Evolutionary conservation across 2,113 vertebrate genomes (phyloP), one percentile per base, ranked within the genome.

Genomic region (Emydura subglobosa): DNA sequence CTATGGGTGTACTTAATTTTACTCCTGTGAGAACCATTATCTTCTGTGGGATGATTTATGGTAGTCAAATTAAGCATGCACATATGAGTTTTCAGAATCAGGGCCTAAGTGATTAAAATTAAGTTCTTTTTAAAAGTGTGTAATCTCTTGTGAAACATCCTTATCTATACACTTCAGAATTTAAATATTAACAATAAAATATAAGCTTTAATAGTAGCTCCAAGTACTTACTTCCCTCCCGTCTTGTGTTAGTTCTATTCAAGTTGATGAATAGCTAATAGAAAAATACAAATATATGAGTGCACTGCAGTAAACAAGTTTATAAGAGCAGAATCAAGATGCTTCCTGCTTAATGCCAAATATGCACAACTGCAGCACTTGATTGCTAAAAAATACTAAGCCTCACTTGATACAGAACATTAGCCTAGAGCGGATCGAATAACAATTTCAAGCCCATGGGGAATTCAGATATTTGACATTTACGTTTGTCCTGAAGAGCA

Each of bases 171-270:
- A 39, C 84, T 92, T 89, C 68, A 94, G 34, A 89, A 8, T 1
- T 72, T 13, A 94, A 83, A 61, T 53, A 49, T 39, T 85, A 93
- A 86, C 21, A 91, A 59, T 24, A 74, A 90, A 96, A 91, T 9
- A 6, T n/a, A 17, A 94, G 29, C 59, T 87, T 87, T 68, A 93
- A 44, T 21, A 57, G 29, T 72, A 86, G 88, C 86, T 72, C 65
- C 76, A 92, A 44, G 94, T 94, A 98, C 99, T 98, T 98, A 99
- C 99, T 98, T 98, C 99, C 99, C 97, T 99, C 99, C 93, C 94
- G 98, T 98, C 99, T 99, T 57, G 98, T 98, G 93, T 97, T 98
- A 19, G 98, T 98, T 98, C 92, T 99, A 87, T 97, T 98, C 79
- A 99, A 97, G 97, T 96, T 98, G 72, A 98, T 97, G 87, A 99